These are phyloP conservation scores for Tetragonula clypearis DNA, from an alignment of 1,140 invertebrate genomes.

Conservation along the genomic window DNA sequence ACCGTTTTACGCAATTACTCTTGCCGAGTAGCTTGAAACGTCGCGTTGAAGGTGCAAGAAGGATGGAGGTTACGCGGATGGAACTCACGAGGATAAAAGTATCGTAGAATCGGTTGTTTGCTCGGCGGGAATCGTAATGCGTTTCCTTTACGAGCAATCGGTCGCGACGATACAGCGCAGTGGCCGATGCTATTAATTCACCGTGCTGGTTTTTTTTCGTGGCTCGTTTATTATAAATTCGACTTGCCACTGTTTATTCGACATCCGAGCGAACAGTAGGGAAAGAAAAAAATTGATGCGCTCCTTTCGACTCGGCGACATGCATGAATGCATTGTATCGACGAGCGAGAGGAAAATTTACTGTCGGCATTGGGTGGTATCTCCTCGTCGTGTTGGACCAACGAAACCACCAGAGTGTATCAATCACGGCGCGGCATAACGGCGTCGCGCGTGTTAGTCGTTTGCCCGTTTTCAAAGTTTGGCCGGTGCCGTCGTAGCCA, in stretches of 20 bases:
- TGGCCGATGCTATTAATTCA: constrained; percentile 22
- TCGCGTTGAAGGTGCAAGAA: not conserved
- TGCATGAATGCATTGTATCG: not conserved
- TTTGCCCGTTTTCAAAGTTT: constrained; percentile 42
- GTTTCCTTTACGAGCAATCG: constrained; percentile 20
- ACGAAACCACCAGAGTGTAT: constrained; percentile 53
- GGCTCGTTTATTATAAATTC: constrained; percentile 32
- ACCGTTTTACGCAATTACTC: constrained; percentile 51
- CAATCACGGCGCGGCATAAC: constrained; percentile 50
- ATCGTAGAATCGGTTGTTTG: constrained; percentile 5
- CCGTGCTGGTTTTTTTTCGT: no score
- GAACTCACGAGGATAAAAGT: not conserved
- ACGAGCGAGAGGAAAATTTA: constrained; percentile 40
- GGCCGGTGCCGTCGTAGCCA: not conserved
- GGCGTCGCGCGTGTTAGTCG: not conserved
- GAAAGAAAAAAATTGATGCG: not conserved
- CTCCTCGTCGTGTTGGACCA: constrained; percentile 33
- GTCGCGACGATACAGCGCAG: not conserved
- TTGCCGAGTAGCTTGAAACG: not conserved
- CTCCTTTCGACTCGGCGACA: not conserved
- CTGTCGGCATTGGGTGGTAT: constrained; percentile 17
- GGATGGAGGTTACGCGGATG: not conserved
- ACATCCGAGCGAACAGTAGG: not conserved
- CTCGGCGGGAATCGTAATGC: constrained; percentile 11
- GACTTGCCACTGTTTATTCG: not conserved